phyloP scores from a whole-genome alignment of 2,888 invertebrate species.

The Trichogramma dendrolimi region DNA sequence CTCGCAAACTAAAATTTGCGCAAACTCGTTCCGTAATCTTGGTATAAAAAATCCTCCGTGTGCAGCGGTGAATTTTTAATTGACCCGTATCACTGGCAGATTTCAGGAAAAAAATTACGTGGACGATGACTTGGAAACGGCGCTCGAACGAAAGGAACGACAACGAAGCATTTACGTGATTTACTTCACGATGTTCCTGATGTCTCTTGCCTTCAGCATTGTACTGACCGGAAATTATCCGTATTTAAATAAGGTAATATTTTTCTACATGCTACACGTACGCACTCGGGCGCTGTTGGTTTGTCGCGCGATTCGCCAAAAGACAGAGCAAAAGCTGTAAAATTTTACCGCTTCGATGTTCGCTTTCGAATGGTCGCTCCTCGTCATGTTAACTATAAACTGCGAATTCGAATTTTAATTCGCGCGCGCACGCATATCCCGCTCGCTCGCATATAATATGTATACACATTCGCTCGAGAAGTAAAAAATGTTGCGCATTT shows the following conservation, averaged over 20 bases:
- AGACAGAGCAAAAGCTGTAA: too few species aligned
- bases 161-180: slow-evolving; percentile 77
- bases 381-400: too few species aligned
- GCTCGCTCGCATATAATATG: too few species aligned
- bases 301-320: slow-evolving; percentile 4
- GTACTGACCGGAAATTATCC: slow-evolving; percentile 86
- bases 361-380: too few species aligned
- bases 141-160: slow-evolving; percentile 63
- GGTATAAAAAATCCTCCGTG: not conserved
- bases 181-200: slow-evolving; percentile 86
- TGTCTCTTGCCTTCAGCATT: slow-evolving; percentile 84
- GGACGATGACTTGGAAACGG: slow-evolving; percentile 62
- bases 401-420: too few species aligned
- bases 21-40: not conserved
- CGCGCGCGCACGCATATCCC: too few species aligned
- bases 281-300: slow-evolving; percentile 10
- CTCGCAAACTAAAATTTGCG: not conserved
- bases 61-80: not conserved
- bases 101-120: not conserved
- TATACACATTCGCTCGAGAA: too few species aligned
- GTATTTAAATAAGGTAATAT: slow-evolving; percentile 73
- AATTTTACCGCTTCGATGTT: too few species aligned
- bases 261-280: slow-evolving; percentile 8
- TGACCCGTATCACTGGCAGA: too few species aligned
- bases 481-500: too few species aligned